Base-by-base conservation (phyloP, 2,888 invertebrate genomes). In the Arctia plantaginis region DNA sequence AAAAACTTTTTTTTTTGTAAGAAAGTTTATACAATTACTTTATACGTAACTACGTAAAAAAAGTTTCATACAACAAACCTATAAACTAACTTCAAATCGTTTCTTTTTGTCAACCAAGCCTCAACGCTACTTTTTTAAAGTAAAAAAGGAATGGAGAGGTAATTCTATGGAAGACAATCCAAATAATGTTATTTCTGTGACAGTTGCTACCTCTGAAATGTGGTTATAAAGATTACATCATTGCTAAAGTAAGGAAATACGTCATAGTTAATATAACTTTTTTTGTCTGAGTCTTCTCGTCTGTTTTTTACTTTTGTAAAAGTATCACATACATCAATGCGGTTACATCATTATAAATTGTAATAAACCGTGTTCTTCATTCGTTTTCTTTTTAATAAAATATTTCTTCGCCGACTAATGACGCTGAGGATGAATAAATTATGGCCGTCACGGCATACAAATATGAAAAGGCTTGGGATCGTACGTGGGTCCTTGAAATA, bases 141-240 rank as follows among this genome's bases (percentile, higher is more conserved):
- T 27, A 59, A 15, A 18, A 66, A 66, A 66, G n/a, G 15, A 41
- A 12, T 27, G 30, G 30, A 47, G 44, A 33, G 23, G 10, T 47
- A 67, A 67, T 33, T 67, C 47, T 30, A 67, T 30, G 44, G 41
- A 18, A 66, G 10, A 55, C 23, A 23, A 39, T n/a, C 13, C 12
- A 67, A 67, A 44, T n/a, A n/a, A n/a, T 44, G 67, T 67, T 67
- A 47, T 67, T 67, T 47, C 12, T 30, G 30, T 47, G 33, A 30
- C 6, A 47, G 23, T 23, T 30, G 0, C 41, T 67, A 4, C 23
- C 47, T 33, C 12, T 23, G 67, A 30, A 47, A 67, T 47, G 23
- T 44, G n/a, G 67, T 12, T 47, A 10, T 67, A 47, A 44, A 66
- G 44, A 67, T 67, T 18, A 67, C 67, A 67, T 67, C 67, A 67